Evolutionary conservation across 37 sponge, comb jelly and placozoan species (phyloP), one percentile per base, ranked within the genome.

Genomic region (Tethya wilhelma): DNA sequence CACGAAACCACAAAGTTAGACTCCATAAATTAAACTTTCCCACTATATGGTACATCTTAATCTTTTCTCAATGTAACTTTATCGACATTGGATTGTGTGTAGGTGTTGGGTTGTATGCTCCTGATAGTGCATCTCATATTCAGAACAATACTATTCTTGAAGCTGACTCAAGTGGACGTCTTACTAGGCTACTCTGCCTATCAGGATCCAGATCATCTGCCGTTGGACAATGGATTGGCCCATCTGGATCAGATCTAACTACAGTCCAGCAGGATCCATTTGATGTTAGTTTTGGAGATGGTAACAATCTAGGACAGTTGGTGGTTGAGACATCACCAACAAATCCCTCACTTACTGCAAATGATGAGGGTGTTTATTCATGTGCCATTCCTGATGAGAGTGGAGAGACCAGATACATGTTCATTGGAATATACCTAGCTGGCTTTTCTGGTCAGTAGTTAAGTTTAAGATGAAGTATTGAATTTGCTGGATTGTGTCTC

Each of bases 391-490:
- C 67, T 36, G 39, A 67, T 67, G 67, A 67, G 19, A 67, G 32
- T 30, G 67, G 19, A 36, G 33, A 67, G 7, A 37, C 20, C 32
- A 38, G 34, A 67, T 67, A 67, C 19, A 6, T 67, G 33, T 38
- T 19, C 39, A 34, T 67, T 34, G 67, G 67, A 30, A 31, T 67
- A 67, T 67, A 67, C 67, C 67, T 67, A n/a, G n/a, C n/a, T n/a
- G 53, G 53, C 53, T 49, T 14, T 49, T 49, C 53, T 49, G 53
- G 53, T 49, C 14, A 49, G 53, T 9, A 14, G 14, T 19, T 49
- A 9, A 49, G 53, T 19, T n/a, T n/a, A n/a, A n/a, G n/a, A n/a
- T n/a, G n/a, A n/a, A n/a, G n/a, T n/a, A n/a, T n/a, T n/a, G n/a
- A n/a, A n/a, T n/a, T n/a, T n/a, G n/a, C n/a, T n/a, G n/a, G n/a